Base-by-base conservation (phyloP, 2,113 vertebrate species). In the Chaenogobius annularis region DNA sequence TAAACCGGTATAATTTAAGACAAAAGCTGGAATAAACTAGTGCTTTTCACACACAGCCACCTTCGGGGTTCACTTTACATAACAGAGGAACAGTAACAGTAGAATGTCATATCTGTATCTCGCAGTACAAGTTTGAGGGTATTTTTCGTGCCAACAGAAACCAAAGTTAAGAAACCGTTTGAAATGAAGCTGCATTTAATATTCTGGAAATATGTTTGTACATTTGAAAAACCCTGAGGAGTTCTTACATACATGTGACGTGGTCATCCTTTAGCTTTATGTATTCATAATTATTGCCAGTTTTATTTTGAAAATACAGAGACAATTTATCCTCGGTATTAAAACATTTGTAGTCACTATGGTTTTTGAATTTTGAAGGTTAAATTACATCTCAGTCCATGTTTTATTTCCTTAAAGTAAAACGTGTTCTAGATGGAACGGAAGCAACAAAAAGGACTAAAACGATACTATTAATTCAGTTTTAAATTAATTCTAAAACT, bases 131-230 rank as follows among this genome's bases (percentile, higher is more conserved):
- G 58, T 56, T 1, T 59, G 20, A 10, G 35, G 40, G 61, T 40
- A 17, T 40, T 37, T 61, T 63, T n/a, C 31, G 61, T 63, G 61
- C 61, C 61, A 63, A 63, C 35, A 63, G 61, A 63, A 63, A 63
- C 61, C 40, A 1, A 31, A 62, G 26, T 52, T 5, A 14, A 69
- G 35, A 3, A 54, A 50, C 46, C 7, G 35, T 71, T 68, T 17
- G 10, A 63, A 63, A 68, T 23, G 8, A 12, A 55, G 15, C 46
- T 48, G 43, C 15, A 17, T 50, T 52, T 19, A 9, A n/a, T 19
- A 19, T 8, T 15, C 14, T 46, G 67, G 11, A 43, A 43, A 47
- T 47, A 10, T n/a, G 19, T 10, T 7, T 15, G 14, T 0, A 35
- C 17, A 58, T 20, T 19, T 31, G 23, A 23, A 43, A 63, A 75